These are phyloP conservation scores for Coryphaenoides rupestris DNA, from an alignment of 2,113 vertebrate genomes.

Conservation along the genomic window DNA sequence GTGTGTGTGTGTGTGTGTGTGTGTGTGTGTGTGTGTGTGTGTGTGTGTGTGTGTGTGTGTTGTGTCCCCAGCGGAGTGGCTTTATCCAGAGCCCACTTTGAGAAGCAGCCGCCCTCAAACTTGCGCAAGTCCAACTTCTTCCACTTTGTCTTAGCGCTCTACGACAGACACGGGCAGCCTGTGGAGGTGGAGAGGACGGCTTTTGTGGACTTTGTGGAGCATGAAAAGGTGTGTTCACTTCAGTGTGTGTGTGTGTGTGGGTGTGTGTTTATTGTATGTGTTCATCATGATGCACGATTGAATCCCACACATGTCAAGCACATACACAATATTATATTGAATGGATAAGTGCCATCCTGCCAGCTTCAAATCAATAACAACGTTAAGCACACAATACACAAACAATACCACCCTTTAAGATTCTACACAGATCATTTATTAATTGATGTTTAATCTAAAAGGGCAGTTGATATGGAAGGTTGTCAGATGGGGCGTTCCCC, in stretches of 20 bases:
- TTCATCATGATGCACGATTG: too few species aligned
- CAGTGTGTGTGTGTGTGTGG: conserved; percentile 11
- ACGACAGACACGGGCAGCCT: conserved; percentile 95
- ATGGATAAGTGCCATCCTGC: not conserved
- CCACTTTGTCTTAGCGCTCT: conserved; percentile 96
- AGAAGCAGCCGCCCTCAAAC: conserved; percentile 98
- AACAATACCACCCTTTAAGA: too few species aligned
- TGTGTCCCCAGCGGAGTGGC: conserved; percentile 86
- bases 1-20: too few species aligned
- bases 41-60: conserved; percentile 38
- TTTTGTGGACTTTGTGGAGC: conserved; percentile 98
- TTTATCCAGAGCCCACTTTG: conserved; percentile 95
- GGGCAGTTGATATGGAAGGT: too few species aligned
- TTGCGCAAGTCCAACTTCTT: conserved; percentile 98
- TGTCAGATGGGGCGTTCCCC: too few species aligned
- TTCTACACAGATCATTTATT: too few species aligned
- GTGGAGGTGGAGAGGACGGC: conserved; percentile 96
- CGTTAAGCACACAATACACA: too few species aligned
- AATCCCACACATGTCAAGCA: too few species aligned
- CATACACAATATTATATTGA: not conserved
- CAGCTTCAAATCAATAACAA: too few species aligned
- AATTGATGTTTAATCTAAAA: too few species aligned
- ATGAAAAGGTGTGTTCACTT: conserved; percentile 85
- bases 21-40: too few species aligned
- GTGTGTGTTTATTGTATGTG: not conserved